Evolutionary conservation across 2,888 invertebrate genomes (phyloP), one percentile per base, ranked within the genome.

Genomic region (Eristalis pertinax): DNA sequence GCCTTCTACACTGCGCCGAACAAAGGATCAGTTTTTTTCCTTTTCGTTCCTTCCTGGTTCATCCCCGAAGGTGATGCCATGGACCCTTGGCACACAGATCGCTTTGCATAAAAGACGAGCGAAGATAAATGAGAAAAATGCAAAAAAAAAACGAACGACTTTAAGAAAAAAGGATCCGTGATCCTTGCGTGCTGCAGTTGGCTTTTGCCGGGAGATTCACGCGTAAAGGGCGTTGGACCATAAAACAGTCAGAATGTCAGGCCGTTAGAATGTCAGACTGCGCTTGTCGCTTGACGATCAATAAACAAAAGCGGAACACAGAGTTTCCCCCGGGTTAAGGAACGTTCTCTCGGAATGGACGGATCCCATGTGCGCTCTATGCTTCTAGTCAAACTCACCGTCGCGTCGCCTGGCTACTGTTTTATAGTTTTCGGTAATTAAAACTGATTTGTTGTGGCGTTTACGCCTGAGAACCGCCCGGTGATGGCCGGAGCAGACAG

Each of bases 1-100:
- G 91, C 92, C 92, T 92, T 90, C 91, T 77, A 79, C 72, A 68
- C 67, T 19, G 73, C 63, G 32, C 13, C 72, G 78, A 73, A 85
- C 70, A 85, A 88, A 85, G 70, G 80, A 88, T 68, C 76, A 84
- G 63, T 32, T 76, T 43, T 75, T 62, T n/a, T n/a, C 11, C 7
- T 58, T 22, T 2, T 22, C 60, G 8, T 29, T 63, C 63, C 29
- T 60, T 26, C 63, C 29, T 60, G 19, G 11, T 11, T 29, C 13
- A 22, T 67, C 73, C 67, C n/a, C 38, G 32, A n/a, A 60, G 65
- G 15, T 67, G 26, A 56, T 72, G 65, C 50, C 64, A 63, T 38
- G 58, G 74, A 75, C 75, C 82, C 80, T 73, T 80, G 65, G 41
- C 26, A 38, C 10, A 56, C 22, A 58, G 32, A 38, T 50, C 68